A percentile compares a stretch with the other conserved stretches of the same genome.
Conservation (phyloP, 2,888 invertebrate species). For the Asteroscopus sphinx region DNA sequence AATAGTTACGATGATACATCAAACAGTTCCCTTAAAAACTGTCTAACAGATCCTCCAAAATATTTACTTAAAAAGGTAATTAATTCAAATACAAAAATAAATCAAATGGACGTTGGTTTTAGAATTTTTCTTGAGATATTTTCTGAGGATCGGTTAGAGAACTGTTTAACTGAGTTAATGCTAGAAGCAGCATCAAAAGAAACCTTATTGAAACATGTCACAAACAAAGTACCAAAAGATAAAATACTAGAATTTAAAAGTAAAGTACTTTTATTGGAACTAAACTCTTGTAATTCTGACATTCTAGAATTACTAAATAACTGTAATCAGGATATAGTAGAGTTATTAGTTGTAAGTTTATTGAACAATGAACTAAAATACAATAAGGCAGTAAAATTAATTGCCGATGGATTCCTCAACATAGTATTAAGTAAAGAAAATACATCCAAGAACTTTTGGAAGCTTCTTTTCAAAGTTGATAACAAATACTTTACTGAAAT, state of each 20-base stretch:
- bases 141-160: slow-evolving; percentile 73
- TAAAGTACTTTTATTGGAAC: slow-evolving; percentile 69
- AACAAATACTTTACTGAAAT: slow-evolving; percentile 69
- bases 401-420: slow-evolving; percentile 64
- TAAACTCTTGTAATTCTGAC: slow-evolving; percentile 61
- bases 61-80: slow-evolving; percentile 80
- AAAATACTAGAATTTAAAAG: slow-evolving; percentile 74
- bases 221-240: slow-evolving; percentile 67
- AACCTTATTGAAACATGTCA: slow-evolving; percentile 71
- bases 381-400: slow-evolving; percentile 55
- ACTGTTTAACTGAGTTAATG: slow-evolving; percentile 76
- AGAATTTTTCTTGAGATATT: slow-evolving; percentile 75
- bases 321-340: slow-evolving; percentile 67
- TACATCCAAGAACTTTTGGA: slow-evolving; percentile 76
- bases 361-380: slow-evolving; percentile 67
- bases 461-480: slow-evolving; percentile 68
- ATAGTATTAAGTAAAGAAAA: slow-evolving; percentile 66
- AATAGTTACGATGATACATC: slow-evolving; percentile 63
- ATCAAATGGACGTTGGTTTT: slow-evolving; percentile 72
- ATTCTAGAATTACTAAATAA: slow-evolving; percentile 66
- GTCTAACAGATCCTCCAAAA: slow-evolving; percentile 78
- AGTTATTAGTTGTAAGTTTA: slow-evolving; percentile 74
- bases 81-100: slow-evolving; percentile 70
- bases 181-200: slow-evolving; percentile 80
- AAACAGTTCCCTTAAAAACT: slow-evolving; percentile 67